A percentile compares a stretch with the other conserved stretches of the same genome.
Conservation (phyloP, 1,140 invertebrate genomes). For the Spodoptera frugiperda region DNA sequence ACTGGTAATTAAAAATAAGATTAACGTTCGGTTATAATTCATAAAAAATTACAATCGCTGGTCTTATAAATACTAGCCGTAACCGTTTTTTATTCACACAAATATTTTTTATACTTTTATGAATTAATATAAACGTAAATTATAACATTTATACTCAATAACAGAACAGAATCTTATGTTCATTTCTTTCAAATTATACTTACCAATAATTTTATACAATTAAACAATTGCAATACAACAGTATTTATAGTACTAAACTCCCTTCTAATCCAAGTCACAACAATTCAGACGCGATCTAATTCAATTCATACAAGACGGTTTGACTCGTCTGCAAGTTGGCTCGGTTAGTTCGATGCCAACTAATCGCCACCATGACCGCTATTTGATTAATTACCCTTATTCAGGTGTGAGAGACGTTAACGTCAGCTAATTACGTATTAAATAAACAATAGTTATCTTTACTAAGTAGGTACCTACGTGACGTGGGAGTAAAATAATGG, state of each 20-base stretch:
- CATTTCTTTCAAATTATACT: too few relatives aligned
- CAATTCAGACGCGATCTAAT: not conserved
- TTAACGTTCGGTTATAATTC: too few relatives aligned
- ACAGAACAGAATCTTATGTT: too few relatives aligned
- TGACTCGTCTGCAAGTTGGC: slow-evolving; percentile 10
- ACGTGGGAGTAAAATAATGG: slow-evolving; percentile 4
- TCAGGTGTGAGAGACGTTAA: slow-evolving; percentile 14
- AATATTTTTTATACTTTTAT: too few relatives aligned
- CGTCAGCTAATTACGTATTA: slow-evolving; percentile 7
- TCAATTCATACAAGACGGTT: not conserved
- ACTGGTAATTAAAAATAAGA: too few relatives aligned
- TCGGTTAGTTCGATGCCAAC: slow-evolving; percentile 20
- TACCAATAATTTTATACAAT: too few relatives aligned
- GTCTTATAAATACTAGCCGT: too few relatives aligned
- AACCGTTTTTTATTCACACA: too few relatives aligned
- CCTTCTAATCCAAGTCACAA: not conserved
- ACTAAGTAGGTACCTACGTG: not conserved
- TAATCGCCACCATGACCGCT: slow-evolving; percentile 16
- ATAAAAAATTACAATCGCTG: too few relatives aligned
- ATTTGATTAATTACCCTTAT: slow-evolving; percentile 24
- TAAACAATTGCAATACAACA: too few relatives aligned
- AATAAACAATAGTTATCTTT: slow-evolving; percentile 16
- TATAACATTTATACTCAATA: too few relatives aligned
- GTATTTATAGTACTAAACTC: not conserved
- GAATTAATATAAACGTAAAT: too few relatives aligned